Base-by-base conservation (phyloP, 2,888 invertebrate species). In the Drosophila recens region DNA sequence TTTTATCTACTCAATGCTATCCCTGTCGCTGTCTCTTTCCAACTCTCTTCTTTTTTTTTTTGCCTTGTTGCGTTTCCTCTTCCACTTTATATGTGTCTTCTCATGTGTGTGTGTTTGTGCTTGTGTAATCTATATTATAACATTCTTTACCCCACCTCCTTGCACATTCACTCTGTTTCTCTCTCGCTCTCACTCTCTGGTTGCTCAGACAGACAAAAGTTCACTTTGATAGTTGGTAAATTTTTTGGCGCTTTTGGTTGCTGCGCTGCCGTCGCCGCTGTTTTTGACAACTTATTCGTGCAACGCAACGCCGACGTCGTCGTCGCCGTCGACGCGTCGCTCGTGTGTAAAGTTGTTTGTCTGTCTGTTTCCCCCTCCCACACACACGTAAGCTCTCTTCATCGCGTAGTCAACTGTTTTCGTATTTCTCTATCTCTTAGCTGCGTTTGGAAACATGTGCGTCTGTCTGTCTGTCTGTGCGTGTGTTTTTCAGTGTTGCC, bases 261-360 rank as follows among this genome's bases (percentile, higher is more conserved):
- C 73, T 82, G 79, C 62, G 43, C 48, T 42, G 57, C 40, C 23
- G 42, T 20, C 48, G 51, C 20, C 49, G 62, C 82, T 84, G 81
- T 72, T 82, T 82, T 76, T 82, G 86, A 82, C 82, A 82, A 82
- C 86, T 82, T 76, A 79, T 73, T 82, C 73, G 82, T 78, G 84
- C 81, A 65, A 51, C 49, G 65, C 68, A 61, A 46, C 71, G 64
- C 51, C 61, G 34, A 23, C 53, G 43, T 57, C 46, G 48, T 17
- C 53, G 27, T 20, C 56, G 48, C 13, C 17, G 17, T 34, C 11
- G 30, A 23, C 23, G 15, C 57, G 38, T 48, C 17, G 5, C 38
- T 27, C 54, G 40, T 49, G 59, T 27, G 54, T 61, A 51, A 58
- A 66, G 56, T 54, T 71, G 49, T 62, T 67, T 71, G 43, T 38